Evolutionary conservation across 2,797 vertebrate species (phyloP).

Genomic region (Sardinella longiceps): DNA sequence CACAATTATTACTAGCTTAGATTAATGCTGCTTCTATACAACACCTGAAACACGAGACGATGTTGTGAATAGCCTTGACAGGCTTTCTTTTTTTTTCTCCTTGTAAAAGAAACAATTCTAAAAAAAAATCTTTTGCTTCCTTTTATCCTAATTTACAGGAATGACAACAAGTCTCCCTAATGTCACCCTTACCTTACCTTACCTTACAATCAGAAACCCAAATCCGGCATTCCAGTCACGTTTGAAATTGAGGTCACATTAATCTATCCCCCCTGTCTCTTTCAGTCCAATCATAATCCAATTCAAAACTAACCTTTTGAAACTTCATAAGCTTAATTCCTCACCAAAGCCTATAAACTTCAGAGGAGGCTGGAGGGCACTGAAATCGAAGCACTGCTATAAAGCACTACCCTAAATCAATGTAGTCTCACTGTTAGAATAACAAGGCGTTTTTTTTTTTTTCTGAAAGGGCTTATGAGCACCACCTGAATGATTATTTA

Average conservation of each 20-base stretch:
- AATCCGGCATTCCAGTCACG: conserved; percentile 35
- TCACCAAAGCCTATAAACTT: conserved; percentile 38
- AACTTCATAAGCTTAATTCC: conserved; percentile 41
- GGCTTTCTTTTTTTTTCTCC: background rate
- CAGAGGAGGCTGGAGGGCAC: conserved; percentile 33
- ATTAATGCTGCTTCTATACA: background rate
- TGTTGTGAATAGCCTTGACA: background rate
- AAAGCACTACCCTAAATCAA: conserved; percentile 40
- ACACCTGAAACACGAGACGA: conserved; percentile 15
- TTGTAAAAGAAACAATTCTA: background rate
- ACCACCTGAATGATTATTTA: conserved; percentile 33
- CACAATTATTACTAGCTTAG: background rate
- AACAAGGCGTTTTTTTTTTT: conserved; percentile 47
- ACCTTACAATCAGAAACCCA: conserved; percentile 40
- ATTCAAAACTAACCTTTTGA: conserved; percentile 46
- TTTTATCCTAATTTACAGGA: conserved; percentile 25
- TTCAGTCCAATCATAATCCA: conserved; percentile 52
- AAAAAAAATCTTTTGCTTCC: conserved; percentile 6
- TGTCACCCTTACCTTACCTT: conserved; percentile 26
- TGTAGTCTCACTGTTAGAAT: conserved; percentile 31
- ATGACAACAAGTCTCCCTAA: conserved; percentile 1
- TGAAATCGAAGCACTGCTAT: conserved; percentile 36
- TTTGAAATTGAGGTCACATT: conserved; percentile 55
- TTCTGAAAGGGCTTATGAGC: conserved; percentile 25
- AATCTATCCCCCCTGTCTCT: conserved; percentile 48